Evolutionary conservation across 92 coral and sea anemone genomes (phyloP).

Genomic region (Zoanthus sociatus): DNA sequence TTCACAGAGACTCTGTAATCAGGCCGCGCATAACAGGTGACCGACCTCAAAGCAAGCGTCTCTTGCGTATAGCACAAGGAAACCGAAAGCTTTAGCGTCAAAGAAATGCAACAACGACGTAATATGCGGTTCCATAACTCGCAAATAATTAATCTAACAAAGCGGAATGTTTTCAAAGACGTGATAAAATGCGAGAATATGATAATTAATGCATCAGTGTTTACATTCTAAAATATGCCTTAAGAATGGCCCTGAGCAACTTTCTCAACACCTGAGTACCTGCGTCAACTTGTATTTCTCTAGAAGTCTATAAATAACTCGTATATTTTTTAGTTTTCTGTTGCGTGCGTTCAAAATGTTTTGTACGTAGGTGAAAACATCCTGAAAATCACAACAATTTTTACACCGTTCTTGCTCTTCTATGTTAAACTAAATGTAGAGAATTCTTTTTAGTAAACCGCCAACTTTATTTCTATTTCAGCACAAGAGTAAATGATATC

Average conservation of each 20-base stretch:
- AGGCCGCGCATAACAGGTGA: neutral
- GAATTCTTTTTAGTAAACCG: neutral
- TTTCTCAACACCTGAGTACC: constrained; percentile 2
- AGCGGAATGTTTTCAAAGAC: constrained; percentile 19
- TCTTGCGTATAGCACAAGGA: neutral
- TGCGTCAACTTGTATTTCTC: constrained; percentile 10
- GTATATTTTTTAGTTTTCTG: neutral
- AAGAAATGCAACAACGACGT: neutral
- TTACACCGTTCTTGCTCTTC: neutral
- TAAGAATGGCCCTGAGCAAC: constrained; percentile 11
- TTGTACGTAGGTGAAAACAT: neutral
- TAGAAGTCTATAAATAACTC: constrained; percentile 21
- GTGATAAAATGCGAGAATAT: constrained; percentile 45
- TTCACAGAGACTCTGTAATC: neutral
- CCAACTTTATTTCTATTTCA: neutral
- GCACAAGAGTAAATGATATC: neutral
- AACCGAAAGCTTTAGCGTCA: neutral
- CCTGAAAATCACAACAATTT: neutral
- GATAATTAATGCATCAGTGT: constrained; percentile 11
- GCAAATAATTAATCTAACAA: neutral
- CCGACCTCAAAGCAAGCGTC: neutral
- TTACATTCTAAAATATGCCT: neutral
- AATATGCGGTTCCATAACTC: neutral
- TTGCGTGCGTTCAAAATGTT: neutral
- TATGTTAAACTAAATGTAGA: neutral